These are phyloP conservation scores for Pterophyllum scalare DNA, from an alignment of 2,113 vertebrate species.

Conservation along the genomic window DNA sequence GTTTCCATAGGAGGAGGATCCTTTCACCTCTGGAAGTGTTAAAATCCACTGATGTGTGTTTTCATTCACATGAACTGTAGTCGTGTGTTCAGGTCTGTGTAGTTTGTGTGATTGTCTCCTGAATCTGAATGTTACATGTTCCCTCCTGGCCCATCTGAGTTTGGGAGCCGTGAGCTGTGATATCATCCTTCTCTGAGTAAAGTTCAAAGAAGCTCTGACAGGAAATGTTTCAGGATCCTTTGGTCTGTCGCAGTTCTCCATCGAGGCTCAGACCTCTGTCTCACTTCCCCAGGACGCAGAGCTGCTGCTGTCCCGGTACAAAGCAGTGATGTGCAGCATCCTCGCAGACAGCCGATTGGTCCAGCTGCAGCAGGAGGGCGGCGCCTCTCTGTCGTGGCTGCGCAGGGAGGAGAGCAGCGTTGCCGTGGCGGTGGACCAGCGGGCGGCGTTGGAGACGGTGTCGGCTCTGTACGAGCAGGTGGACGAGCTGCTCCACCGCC, in stretches of 20 bases:
- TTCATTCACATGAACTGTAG: neutral
- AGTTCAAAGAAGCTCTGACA: neutral
- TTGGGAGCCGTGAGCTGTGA: neutral
- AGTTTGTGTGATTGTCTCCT: neutral
- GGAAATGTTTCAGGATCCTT: neutral
- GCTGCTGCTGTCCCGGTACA: slow-evolving; percentile 78
- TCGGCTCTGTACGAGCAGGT: slow-evolving; percentile 84
- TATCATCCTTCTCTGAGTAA: neutral
- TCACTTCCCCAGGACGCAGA: slow-evolving; percentile 81
- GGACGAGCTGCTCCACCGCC: slow-evolving; percentile 89
- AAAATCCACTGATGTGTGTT: neutral
- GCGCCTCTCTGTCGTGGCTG: slow-evolving; percentile 84
- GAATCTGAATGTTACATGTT: neutral
- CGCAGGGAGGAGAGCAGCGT: slow-evolving; percentile 83
- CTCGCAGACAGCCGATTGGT: slow-evolving; percentile 86
- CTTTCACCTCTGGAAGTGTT: neutral
- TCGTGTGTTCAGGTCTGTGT: neutral
- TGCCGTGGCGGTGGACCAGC: slow-evolving; percentile 80
- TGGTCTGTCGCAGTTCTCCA: neutral
- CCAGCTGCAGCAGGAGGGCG: slow-evolving; percentile 89
- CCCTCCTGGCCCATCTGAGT: fast-evolving
- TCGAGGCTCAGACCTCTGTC: neutral
- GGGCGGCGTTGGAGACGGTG: slow-evolving; percentile 82
- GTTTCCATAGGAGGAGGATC: neutral
- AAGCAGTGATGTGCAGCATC: slow-evolving; percentile 84